Percentiles rank a stretch among this genome's conserved stretches.
Conservation (phyloP, 2,113 vertebrate species). For the Athene cunicularia region DNA sequence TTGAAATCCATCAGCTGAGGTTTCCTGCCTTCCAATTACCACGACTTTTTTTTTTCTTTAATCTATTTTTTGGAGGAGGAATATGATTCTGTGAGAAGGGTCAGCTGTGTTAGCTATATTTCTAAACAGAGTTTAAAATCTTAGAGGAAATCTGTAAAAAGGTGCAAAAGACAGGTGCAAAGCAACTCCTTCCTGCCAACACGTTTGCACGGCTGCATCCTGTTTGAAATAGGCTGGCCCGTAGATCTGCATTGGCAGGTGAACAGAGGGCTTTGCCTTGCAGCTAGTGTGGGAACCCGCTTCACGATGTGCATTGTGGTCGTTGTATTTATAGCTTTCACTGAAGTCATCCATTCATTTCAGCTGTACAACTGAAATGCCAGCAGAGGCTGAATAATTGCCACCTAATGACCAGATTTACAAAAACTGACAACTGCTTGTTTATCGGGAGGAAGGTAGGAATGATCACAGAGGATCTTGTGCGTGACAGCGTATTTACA, state of each 20-base stretch:
- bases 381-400: slow-evolving; percentile 5
- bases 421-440: not conserved
- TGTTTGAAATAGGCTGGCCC: not conserved
- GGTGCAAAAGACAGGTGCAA: slow-evolving; percentile 16
- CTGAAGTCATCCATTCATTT: not conserved
- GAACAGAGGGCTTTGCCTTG: slow-evolving; percentile 22
- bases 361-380: not conserved
- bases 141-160: slow-evolving; percentile 33
- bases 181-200: slow-evolving; percentile 8
- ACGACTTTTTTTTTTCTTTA: not conserved
- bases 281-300: not conserved
- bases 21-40: not conserved
- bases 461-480: not conserved
- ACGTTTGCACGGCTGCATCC: slow-evolving; percentile 3
- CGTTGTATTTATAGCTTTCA: not conserved
- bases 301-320: not conserved
- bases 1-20: not conserved
- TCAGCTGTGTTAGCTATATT: not conserved
- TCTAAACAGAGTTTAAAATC: slow-evolving; percentile 20
- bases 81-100: not conserved
- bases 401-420: slow-evolving; percentile 19
- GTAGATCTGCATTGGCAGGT: not conserved
- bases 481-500: not conserved
- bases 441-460: not conserved
- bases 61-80: not conserved